Base-by-base conservation (phyloP, 2,113 vertebrate species). In the Guaruba guarouba region DNA sequence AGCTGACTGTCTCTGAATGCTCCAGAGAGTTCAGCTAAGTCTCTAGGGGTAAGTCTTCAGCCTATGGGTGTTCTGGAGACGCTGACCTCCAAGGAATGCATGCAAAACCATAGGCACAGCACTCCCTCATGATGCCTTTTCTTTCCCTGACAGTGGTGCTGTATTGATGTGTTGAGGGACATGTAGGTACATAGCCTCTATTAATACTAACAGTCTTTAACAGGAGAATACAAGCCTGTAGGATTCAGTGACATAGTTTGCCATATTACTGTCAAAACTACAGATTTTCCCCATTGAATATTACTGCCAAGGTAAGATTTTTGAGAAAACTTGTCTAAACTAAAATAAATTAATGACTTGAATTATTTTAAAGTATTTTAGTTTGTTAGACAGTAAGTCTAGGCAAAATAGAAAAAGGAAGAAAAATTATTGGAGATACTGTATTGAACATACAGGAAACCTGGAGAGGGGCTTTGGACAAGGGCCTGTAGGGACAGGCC, bases 81-180 rank as follows among this genome's bases (percentile, higher is more conserved):
- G 6, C 23, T 70, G 49, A 31, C 17, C 24, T 76, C 14, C 13
- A 66, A 73, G 63, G 62, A 77, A 39, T 5, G 5, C 24, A 5
- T n/a, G 3, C 1, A 5, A 23, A 61, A 82, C 24, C 11, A 10
- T 3, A 7, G 7, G 7, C 18, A 10, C 10, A 17, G 5, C 1
- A 1, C 20, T 71, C 33, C 25, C 77, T 63, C 4, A 0, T 37
- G 17, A 12, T 57, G 24, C 35, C 28, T 20, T 55, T 59, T 54
- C 57, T 68, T 71, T 69, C 15, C 41, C 35, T 62, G 46, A 2
- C 7, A 39, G 17, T 1, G 0, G 18, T 66, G 84, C 23, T 66
- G 10, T 64, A 37, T 52, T 51, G 69, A 15, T 82, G 19, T 17
- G 33, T 11, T 48, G 64, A 71, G 68, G 43, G 63, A 62, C 37